phyloP scores from a whole-genome alignment of 2,797 vertebrate species.

The Meda fulgida region DNA sequence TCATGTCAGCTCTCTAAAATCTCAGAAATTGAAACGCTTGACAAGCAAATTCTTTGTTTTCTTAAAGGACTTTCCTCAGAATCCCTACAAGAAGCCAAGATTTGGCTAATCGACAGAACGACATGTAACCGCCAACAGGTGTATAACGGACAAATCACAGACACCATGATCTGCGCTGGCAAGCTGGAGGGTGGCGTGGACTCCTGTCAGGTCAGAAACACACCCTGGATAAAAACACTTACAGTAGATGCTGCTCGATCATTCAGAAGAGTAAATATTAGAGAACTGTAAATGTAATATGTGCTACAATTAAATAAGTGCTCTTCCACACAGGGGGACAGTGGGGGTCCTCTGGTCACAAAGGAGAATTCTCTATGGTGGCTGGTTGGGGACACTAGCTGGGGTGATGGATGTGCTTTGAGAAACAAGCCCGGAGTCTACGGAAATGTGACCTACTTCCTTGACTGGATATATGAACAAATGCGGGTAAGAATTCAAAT shows the following conservation, averaged over 20 bases:
- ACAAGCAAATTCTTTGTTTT: background rate
- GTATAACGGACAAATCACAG: constrained; percentile 77
- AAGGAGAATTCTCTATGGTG: constrained; percentile 81
- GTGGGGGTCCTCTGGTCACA: constrained; percentile 90
- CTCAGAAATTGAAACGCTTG: background rate
- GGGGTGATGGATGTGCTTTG: constrained; percentile 86
- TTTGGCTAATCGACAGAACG: constrained; percentile 79
- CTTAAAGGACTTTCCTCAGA: constrained; percentile 65
- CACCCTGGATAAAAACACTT: background rate
- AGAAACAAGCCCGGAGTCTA: constrained; percentile 87
- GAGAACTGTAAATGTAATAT: background rate
- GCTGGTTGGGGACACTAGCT: constrained; percentile 92
- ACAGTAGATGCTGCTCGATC: background rate
- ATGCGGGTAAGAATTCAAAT: constrained; percentile 79
- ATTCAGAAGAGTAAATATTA: background rate
- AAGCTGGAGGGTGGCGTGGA: constrained; percentile 81
- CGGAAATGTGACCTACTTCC: constrained; percentile 82
- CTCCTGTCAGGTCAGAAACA: constrained; percentile 86
- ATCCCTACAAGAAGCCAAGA: constrained; percentile 69
- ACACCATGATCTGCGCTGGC: constrained; percentile 91
- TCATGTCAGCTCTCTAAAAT: background rate
- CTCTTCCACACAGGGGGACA: constrained; percentile 85
- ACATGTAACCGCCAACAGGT: constrained; percentile 75
- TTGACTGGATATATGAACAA: constrained; percentile 85
- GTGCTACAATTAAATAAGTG: constrained; percentile 16